Base-by-base conservation (phyloP, 1,140 invertebrate genomes). In the Steinernema khuongi region DNA sequence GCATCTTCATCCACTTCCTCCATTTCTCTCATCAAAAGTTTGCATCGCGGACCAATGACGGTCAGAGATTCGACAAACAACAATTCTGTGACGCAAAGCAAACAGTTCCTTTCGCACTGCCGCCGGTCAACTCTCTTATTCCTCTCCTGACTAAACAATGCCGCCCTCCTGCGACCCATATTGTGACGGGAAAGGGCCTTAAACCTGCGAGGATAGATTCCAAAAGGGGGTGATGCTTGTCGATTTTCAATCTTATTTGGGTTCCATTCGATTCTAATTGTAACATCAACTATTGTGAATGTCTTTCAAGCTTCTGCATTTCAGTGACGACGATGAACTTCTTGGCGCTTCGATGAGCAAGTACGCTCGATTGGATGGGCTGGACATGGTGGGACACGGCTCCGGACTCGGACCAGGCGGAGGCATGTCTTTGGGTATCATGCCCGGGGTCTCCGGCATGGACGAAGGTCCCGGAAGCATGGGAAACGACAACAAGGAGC, bases 401-500 rank as follows among this genome's bases (percentile, higher is more conserved):
- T 60, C 50, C 19, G 50, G 50, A n/a, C 4, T 60, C 26, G 50
- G 7, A 26, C 7, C 50, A 4, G 50, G 14, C 50, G 50, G 50
- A 60, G 50, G 50, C 4, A 22, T 60, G 11, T 22, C 50, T 60
- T 7, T 60, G 50, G 50, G 50, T 26, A 11, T 60, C 7, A 60
- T 60, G 50, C 50, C 50, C 14, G 50, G 50, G 4, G 19, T 60
- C 26, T 60, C 50, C 26, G 50, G 50, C 14, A 17, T 60, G 50
- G 50, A 60, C 50, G 50, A 60, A 7, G 50, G 7, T n/a, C 4
- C 50, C 19, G 50, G 36, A 41, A 41, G 50, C 50, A 7, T 60
- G 50, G 50, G 50, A 17, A 68, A 71, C n/a, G 76, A 78, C 32
- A 75, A 74, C 43, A 84, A 82, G 43, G 82, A 84, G 68, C 67